Conservation (phyloP, 1,140 invertebrate genomes). For the Bombus consobrinus region DNA sequence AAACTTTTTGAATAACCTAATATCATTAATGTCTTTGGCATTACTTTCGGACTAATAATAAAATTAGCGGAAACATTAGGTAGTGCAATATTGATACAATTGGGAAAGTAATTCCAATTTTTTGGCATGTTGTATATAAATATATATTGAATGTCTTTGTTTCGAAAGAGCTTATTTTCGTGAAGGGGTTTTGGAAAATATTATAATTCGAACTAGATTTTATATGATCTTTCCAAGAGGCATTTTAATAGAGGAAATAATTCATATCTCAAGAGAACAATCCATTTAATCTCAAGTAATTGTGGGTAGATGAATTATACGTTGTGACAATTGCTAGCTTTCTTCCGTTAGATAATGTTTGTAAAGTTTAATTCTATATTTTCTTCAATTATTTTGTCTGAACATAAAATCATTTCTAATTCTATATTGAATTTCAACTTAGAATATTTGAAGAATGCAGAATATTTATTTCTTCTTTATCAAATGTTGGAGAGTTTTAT, state of each 20-base stretch:
- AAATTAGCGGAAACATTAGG: no score
- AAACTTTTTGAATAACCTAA: no score
- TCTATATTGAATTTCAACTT: neutral
- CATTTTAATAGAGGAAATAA: neutral
- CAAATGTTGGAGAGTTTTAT: no score
- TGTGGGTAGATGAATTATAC: slow-evolving; percentile 19
- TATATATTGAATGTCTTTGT: neutral
- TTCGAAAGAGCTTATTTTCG: neutral
- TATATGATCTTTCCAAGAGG: neutral
- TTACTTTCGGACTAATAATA: no score
- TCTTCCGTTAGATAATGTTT: neutral
- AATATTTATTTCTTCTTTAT: no score
- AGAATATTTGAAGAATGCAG: no score
- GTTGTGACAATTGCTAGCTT: neutral
- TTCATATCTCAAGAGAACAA: neutral
- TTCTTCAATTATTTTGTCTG: neutral
- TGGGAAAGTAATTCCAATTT: no score
- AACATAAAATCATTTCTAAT: neutral
- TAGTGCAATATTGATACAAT: no score
- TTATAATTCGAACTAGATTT: neutral
- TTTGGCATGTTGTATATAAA: no score
- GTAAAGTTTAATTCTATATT: neutral
- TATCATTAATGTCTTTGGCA: no score
- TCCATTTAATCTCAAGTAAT: slow-evolving; percentile 19
- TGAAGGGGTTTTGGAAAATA: neutral